Evolutionary conservation across 2,113 vertebrate genomes (phyloP).

Genomic region (Tachysurus vachellii): DNA sequence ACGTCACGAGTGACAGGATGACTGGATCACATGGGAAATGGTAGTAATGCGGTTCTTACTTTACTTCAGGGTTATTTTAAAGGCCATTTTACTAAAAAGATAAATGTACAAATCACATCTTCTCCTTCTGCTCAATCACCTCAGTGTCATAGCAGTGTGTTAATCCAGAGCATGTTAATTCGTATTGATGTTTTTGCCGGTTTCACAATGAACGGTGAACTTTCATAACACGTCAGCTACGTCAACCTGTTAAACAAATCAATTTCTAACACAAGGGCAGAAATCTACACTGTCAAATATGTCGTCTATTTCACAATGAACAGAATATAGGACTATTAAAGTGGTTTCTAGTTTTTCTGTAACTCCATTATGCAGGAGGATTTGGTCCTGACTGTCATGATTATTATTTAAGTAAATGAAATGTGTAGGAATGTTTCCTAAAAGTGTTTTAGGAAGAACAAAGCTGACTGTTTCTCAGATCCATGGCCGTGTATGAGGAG

Average conservation of each 20-base stretch:
- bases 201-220: too few species aligned
- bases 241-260: too few species aligned
- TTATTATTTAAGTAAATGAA: neutral
- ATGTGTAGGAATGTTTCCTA: neutral
- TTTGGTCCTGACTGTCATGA: neutral
- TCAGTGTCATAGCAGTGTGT: neutral
- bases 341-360: neutral
- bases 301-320: neutral
- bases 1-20: neutral
- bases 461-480: neutral
- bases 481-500: too few species aligned
- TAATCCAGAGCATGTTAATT: neutral
- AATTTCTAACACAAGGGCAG: too few species aligned
- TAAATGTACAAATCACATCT: neutral
- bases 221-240: too few species aligned
- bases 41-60: neutral
- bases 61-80: neutral
- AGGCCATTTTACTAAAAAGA: neutral
- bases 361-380: neutral
- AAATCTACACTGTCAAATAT: too few species aligned
- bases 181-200: too few species aligned
- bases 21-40: neutral
- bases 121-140: neutral
- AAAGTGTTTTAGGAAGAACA: neutral
- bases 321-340: neutral